Base-by-base conservation (phyloP, 2,888 invertebrate species). In the Rhingia rostrata region DNA sequence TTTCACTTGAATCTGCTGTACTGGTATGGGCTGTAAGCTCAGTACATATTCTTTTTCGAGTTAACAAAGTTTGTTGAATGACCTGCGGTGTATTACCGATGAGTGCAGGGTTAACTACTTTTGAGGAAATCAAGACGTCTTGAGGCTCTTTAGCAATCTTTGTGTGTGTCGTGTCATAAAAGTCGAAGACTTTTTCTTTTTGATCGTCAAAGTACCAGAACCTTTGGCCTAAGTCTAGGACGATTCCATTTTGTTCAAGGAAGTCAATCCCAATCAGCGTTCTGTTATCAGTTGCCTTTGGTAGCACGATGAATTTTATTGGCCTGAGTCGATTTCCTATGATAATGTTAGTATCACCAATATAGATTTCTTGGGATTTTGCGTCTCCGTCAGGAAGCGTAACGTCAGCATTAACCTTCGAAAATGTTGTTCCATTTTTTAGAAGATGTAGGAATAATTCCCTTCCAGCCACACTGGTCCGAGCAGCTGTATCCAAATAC, bases 311-410 rank as follows among this genome's bases (percentile, higher is more conserved):
- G 14, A 56, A 74, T 14, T 32, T 74, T 9, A 74, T 74, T n/a
- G n/a, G n/a, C n/a, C n/a, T n/a, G n/a, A n/a, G n/a, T n/a, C n/a
- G n/a, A n/a, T n/a, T n/a, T n/a, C 67, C 75, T 9, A 61, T 51
- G 4, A 67, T 51, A 0, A 75, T 75, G 12, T 9, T 67, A 0
- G 45, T 60, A 1, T 75, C 51, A 0, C 7, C 53, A 6, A 60
- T 45, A 5, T 4, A 75, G 7, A 67, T n/a, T 32, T 67, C 58
- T 45, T 33, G 66, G 41, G n/a, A 35, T 45, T 10, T 30, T 4
- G 56, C 41, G 7, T 67, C 49, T 30, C 75, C 67, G 22, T 87
- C 86, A 12, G 86, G 85, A 12, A 86, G 61, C 0, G 77, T 77
- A 1, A 86, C 63, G 14, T 73, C 39, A 0, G 74, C 74, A 7